Evolutionary conservation across 2,797 vertebrate species (phyloP), one percentile per base, ranked within the genome.

Genomic region (Eulemur rubriventer): DNA sequence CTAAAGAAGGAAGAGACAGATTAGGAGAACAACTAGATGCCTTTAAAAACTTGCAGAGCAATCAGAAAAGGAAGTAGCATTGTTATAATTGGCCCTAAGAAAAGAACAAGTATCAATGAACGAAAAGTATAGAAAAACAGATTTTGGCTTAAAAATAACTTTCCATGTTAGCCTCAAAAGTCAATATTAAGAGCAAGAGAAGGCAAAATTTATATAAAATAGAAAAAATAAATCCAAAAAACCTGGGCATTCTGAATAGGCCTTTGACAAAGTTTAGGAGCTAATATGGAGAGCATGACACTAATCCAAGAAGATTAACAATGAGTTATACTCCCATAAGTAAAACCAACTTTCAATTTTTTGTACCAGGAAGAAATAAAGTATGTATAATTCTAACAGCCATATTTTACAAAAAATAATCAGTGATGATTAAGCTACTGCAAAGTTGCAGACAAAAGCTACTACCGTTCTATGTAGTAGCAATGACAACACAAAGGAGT

Each of bases 401-500:
- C 41, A 33, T 57, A 86, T 61, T 75, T 89, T 94, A 92, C 43
- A 86, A 92, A 96, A 67, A 92, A 95, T 28, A 81, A 76, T 43
- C 48, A 73, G 24, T 46, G 52, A n/a, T 89, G 38, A 48, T 55
- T 76, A 92, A 75, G 48, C 50, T 96, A 82, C 6, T 79, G n/a
- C 63, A 96, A 96, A 91, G 41, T 72, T 94, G 33, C 52, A 95
- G 41, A 95, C 38, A 75, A 82, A 97, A 95, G 35, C 80, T 33
- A 20, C 79, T 38, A 16, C 26, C 65, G 26, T 69, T 90, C 67
- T n/a, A 88, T 81, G 14, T 30, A 65, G 65, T 67, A 50, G 18
- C 55, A 52, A 81, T 67, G 57, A 26, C 9, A 95, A 94, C 10
- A 84, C 43, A 92, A 83, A 91, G 43, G 43, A 79, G 48, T 35